These are phyloP conservation scores for Hyposoter didymator DNA, from an alignment of 2,888 invertebrate species.

Conservation along the genomic window DNA sequence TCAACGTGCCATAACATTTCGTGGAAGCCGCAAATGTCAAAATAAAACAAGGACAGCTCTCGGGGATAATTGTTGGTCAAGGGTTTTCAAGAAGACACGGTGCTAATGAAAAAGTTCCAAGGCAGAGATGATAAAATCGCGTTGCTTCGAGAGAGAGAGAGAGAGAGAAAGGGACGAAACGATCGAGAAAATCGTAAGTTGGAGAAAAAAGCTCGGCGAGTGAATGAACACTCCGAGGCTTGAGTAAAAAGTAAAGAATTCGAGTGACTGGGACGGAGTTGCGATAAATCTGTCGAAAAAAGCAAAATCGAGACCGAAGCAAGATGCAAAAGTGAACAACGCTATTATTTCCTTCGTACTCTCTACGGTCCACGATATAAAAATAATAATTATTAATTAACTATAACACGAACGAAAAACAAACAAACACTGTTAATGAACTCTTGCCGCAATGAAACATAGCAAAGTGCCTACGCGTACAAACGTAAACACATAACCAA, in stretches of 20 bases:
- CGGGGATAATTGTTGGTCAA: constrained; percentile 46
- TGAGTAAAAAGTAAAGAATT: constrained; percentile 13
- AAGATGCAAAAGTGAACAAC: constrained; percentile 51
- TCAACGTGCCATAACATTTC: constrained; percentile 34
- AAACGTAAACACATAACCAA: constrained; percentile 71
- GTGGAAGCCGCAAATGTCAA: constrained; percentile 23
- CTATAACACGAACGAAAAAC: constrained; percentile 42
- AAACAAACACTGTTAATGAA: constrained; percentile 60
- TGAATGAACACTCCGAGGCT: constrained; percentile 54
- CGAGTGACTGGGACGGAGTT: not conserved
- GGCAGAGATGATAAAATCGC: constrained; percentile 60
- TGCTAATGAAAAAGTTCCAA: constrained; percentile 81
- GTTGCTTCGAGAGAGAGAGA: not conserved
- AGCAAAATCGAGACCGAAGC: constrained; percentile 37
- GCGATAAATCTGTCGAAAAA: constrained; percentile 46
- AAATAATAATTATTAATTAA: constrained; percentile 46
- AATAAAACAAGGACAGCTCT: constrained; percentile 41
- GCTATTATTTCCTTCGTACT: constrained; percentile 58
- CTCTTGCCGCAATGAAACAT: constrained; percentile 76
- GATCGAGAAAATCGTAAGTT: constrained; percentile 60
- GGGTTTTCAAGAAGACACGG: constrained; percentile 76
- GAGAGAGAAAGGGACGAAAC: constrained; percentile 54
- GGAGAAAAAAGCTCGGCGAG: constrained; percentile 57
- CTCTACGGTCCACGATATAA: constrained; percentile 63
- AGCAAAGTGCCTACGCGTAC: constrained; percentile 82